Evolutionary conservation across 2,113 vertebrate genomes (phyloP).

Genomic region (Cyprinodon tularosa): DNA sequence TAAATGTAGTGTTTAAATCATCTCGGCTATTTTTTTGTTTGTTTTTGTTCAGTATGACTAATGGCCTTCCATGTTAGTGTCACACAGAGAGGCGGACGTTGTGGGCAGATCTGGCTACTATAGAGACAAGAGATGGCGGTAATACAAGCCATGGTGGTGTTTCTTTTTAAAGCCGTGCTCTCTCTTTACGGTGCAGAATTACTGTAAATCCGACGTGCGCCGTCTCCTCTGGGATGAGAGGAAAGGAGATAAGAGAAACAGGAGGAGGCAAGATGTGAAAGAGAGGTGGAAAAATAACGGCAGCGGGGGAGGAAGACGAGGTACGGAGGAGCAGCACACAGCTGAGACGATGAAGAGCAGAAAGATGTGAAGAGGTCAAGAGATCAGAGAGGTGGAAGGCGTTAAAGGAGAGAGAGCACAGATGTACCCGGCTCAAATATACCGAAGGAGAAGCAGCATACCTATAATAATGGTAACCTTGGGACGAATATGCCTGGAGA

Average conservation of each 20-base stretch:
- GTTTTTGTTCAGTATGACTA: constrained; percentile 36
- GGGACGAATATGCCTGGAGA: constrained; percentile 17
- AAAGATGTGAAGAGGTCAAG: constrained; percentile 25
- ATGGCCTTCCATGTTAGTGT: constrained; percentile 42
- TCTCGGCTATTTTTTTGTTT: constrained; percentile 1
- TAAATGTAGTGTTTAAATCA: constrained; percentile 25
- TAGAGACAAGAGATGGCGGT: constrained; percentile 49
- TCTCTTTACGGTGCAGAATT: constrained; percentile 54
- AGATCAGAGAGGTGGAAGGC: constrained; percentile 33
- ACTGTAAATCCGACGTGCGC: constrained; percentile 63
- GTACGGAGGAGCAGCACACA: constrained; percentile 14
- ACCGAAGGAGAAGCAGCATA: constrained; percentile 3
- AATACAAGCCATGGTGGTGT: constrained; percentile 49
- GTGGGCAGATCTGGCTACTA: constrained; percentile 54
- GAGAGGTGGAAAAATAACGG: constrained; percentile 26
- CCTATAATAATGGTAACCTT: constrained; percentile 41
- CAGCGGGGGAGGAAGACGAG: constrained; percentile 6
- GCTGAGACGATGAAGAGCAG: constrained; percentile 24
- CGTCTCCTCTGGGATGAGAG: constrained; percentile 59
- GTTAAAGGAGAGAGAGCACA: constrained; percentile 16
- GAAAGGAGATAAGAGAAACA: constrained; percentile 47
- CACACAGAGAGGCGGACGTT: constrained; percentile 42
- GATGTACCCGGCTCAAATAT: constrained; percentile 42
- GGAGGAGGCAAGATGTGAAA: constrained; percentile 44
- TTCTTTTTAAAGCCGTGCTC: constrained; percentile 68